Evolutionary conservation across 2,113 vertebrate species (phyloP), one percentile per base, ranked within the genome.

Genomic region (Halcyon malimbica): DNA sequence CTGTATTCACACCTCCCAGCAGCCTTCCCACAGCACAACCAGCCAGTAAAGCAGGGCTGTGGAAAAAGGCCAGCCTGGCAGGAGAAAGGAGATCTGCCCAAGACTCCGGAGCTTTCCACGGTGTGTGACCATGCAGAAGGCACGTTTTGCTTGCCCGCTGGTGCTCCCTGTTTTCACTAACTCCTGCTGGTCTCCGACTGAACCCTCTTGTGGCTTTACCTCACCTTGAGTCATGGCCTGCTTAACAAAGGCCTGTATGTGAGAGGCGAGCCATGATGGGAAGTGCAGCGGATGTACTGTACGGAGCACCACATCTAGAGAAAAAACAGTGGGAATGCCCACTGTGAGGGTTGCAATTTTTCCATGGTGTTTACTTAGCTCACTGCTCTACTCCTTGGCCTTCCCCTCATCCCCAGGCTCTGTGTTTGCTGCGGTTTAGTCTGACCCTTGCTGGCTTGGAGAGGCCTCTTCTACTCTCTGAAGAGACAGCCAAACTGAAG

Each of bases 351-450:
- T 53, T 93, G 57, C 42, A n/a, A 62, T 82, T 78, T 80, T 73
- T 42, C 54, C 6, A 1, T 48, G 46, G 11, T 74, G 73, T 93
- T 89, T 95, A 42, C 60, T 91, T 42, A 78, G 39, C 62, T 93
- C 69, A 1, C 48, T 74, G 91, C 39, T 67, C 75, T 60, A 0
- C 1, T 70, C 68, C 76, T 31, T 90, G 82, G 29, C 51, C 71
- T 91, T 70, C 37, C 83, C 46, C 65, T 89, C 1, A 0, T 74
- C 42, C 68, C 42, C 46, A 48, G 75, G 44, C 60, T 78, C 37
- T 62, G 53, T 67, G 76, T 94, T 71, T 95, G 68, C 63, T 94
- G 64, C 53, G 53, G 8, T 96, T 96, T 91, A 16, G 19, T 79
- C 88, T 91, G 90, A 74, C 82, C 65, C 19, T 28, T 6, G 53